Evolutionary conservation across 2,113 vertebrate genomes (phyloP).

Genomic region (Atractosteus spatula): DNA sequence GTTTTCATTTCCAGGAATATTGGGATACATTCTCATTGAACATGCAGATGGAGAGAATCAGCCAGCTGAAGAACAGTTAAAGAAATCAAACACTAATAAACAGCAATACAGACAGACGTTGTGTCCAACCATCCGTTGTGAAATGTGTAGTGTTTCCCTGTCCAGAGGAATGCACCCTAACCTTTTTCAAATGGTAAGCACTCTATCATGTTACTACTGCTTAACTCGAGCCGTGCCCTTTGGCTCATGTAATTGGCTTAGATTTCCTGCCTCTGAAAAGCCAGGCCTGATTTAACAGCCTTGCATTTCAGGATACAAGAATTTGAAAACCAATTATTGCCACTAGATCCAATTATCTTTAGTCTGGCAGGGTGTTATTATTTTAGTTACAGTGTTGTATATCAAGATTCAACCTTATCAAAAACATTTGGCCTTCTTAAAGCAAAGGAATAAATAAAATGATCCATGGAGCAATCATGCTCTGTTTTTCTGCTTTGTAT

Average conservation of each 20-base stretch:
- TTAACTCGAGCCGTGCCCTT: slow-evolving; percentile 14
- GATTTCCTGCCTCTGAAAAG: slow-evolving; percentile 18
- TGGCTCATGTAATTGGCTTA: slow-evolving; percentile 24
- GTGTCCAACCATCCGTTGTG: slow-evolving; percentile 1
- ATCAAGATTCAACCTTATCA: slow-evolving; percentile 18
- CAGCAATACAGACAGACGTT: too few relatives aligned
- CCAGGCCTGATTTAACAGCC: slow-evolving; percentile 12
- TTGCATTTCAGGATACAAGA: slow-evolving; percentile 14
- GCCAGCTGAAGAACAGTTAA: too few relatives aligned
- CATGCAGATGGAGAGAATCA: too few relatives aligned
- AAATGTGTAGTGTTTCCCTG: slow-evolving; percentile 9
- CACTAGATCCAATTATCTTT: slow-evolving; percentile 21
- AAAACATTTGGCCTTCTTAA: slow-evolving; percentile 5
- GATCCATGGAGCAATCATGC: neutral
- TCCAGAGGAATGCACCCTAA: slow-evolving; percentile 13
- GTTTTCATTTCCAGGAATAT: too few relatives aligned
- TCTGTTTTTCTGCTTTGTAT: neutral
- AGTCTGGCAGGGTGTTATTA: slow-evolving; percentile 15
- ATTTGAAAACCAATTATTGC: slow-evolving; percentile 22
- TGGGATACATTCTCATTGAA: too few relatives aligned
- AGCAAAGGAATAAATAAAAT: neutral
- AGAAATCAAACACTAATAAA: too few relatives aligned
- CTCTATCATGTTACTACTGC: slow-evolving; percentile 20
- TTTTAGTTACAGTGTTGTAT: slow-evolving; percentile 7
- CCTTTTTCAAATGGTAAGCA: slow-evolving; percentile 23